These are phyloP conservation scores for Eumaeus atala DNA, from an alignment of 1,140 invertebrate species.

Conservation along the genomic window DNA sequence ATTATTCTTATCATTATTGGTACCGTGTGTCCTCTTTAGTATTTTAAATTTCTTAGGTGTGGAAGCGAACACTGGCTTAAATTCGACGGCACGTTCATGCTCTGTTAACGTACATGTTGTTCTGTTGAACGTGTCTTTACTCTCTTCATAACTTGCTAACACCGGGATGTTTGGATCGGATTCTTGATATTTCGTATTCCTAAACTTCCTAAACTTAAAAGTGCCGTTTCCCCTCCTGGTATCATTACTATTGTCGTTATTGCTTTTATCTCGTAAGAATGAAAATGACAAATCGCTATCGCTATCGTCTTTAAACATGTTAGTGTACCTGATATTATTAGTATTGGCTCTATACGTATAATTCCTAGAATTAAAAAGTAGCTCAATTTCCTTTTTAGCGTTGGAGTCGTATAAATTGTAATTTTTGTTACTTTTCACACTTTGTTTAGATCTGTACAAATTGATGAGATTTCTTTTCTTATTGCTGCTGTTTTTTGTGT, in stretches of 20 bases:
- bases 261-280: conserved; percentile 26
- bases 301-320: not conserved
- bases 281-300: conserved; percentile 33
- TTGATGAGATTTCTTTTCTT: not conserved
- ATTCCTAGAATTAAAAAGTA: not conserved
- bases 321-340: not conserved
- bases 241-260: not conserved
- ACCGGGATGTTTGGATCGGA: no score
- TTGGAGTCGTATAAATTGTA: not conserved
- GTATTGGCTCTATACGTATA: not conserved
- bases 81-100: no score
- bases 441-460: not conserved
- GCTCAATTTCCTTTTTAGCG: not conserved
- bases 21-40: no score
- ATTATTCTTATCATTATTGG: no score
- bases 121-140: no score
- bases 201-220: no score
- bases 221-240: not conserved
- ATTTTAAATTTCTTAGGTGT: no score
- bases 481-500: not conserved
- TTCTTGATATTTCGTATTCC: no score
- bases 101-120: no score
- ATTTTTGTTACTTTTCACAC: not conserved
- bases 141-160: no score
- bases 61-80: no score